Evolutionary conservation across 2,113 vertebrate species (phyloP).

Genomic region (Chloebia gouldiae): DNA sequence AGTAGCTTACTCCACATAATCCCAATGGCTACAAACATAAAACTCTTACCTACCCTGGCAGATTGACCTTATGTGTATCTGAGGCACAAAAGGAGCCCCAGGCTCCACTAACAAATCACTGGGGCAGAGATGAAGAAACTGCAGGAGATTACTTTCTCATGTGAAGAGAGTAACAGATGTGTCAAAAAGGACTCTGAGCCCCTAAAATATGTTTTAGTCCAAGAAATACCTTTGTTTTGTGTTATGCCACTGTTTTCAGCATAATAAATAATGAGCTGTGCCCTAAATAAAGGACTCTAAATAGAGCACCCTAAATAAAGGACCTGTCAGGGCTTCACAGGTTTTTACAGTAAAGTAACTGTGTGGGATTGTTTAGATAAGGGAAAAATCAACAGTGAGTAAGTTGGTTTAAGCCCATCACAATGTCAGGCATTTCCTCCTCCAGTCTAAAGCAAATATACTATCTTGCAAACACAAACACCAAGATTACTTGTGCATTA

Average conservation of each 20-base stretch:
- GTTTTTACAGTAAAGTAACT: neutral
- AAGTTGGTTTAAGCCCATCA: neutral
- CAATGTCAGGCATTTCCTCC: neutral
- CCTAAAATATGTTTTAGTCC: neutral
- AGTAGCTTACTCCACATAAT: neutral
- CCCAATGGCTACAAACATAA: accelerated
- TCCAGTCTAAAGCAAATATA: neutral
- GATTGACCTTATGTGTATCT: neutral
- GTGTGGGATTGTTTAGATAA: neutral
- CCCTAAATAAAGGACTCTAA: neutral
- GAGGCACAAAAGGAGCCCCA: neutral
- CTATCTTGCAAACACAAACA: neutral
- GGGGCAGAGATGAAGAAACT: neutral
- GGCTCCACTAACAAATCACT: neutral
- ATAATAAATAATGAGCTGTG: neutral
- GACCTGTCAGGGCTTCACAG: neutral
- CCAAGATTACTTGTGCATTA: neutral
- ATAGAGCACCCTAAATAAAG: neutral
- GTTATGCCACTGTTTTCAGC: neutral
- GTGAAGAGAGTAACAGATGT: neutral
- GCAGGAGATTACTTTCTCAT: neutral
- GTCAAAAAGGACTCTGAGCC: neutral
- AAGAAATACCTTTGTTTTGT: neutral
- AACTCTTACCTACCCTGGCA: neutral
- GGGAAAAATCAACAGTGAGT: neutral